Base-by-base conservation (phyloP, 2,797 vertebrate species). In the Babyrousa celebensis region DNA sequence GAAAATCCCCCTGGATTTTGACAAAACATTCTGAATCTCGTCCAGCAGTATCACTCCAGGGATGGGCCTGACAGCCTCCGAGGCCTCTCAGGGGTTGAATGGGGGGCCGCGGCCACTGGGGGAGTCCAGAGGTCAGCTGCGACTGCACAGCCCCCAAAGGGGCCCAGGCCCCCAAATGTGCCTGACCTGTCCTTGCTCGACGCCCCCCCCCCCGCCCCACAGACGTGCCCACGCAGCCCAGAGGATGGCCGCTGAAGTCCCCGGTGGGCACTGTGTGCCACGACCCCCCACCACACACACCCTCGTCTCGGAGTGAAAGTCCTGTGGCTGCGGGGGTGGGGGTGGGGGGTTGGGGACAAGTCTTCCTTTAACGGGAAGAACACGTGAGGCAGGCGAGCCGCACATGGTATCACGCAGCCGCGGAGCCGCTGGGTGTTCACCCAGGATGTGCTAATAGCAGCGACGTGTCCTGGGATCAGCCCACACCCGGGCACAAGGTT, bases 41-140 rank as follows among this genome's bases (percentile, higher is more conserved):
- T 15, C 60, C 60, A 48, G 58, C 10, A 11, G 5, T 20, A 0
- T 14, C 32, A 63, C 32, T 52, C 58, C 29, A 4, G 0, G 12
- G 62, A 43, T 1, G 1, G 29, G 2, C 72, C 0, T 36, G 12
- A 21, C 5, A 36, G 21, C 12, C 29, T 70, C 14, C 56, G 17
- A 20, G 52, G 43, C 70, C 36, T 17, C 63, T 32, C 11, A 6
- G 18, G 36, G 0, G 0, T n/a, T n/a, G n/a, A n/a, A n/a, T n/a
- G n/a, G 21, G 60, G 25, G 21, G 36, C 29, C 17, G 4, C 0
- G 7, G 56, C 74, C 3, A 2, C 40, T 12, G 5, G 20, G 4
- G 0, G 27, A 12, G 40, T 14, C 14, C 62, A 58, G 7, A 25
- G 18, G 15, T 15, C 36, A 5, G 21, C n/a, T 0, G 0, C 0